Evolutionary conservation across 2,113 vertebrate species (phyloP).

Genomic region (Setophaga coronata): DNA sequence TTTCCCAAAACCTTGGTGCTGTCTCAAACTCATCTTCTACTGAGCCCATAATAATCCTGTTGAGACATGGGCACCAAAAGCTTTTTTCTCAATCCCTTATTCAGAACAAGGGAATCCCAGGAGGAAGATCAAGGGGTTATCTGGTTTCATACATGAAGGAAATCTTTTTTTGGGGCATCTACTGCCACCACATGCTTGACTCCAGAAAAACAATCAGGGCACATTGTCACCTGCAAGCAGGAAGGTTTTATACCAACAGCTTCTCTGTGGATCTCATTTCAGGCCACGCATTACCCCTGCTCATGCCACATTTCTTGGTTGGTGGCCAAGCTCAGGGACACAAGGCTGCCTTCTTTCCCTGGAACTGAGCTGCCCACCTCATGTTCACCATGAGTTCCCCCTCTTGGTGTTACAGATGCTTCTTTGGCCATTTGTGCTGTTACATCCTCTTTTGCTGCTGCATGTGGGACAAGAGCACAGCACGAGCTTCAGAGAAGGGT

Average conservation of each 20-base stretch:
- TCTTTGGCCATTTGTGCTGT: fast-evolving
- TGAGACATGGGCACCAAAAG: not conserved
- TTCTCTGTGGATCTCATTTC: not conserved
- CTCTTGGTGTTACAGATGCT: not conserved
- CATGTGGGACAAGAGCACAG: fast-evolving
- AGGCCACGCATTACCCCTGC: not conserved
- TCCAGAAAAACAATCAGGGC: not conserved
- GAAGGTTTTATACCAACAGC: not conserved
- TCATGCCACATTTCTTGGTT: not conserved
- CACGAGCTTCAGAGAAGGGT: not conserved
- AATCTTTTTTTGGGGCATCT: not conserved
- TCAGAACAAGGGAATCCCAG: not conserved
- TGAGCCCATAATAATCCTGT: not conserved
- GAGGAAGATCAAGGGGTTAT: not conserved
- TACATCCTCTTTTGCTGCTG: not conserved
- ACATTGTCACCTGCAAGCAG: not conserved
- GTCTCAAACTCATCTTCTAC: not conserved
- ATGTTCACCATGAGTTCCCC: fast-evolving
- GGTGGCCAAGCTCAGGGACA: not conserved
- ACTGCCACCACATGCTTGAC: not conserved
- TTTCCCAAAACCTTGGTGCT: not conserved
- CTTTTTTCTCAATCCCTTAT: not conserved
- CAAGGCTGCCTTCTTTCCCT: not conserved
- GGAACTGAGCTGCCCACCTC: not conserved
- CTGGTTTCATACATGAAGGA: not conserved